phyloP scores from a whole-genome alignment of 1,140 invertebrate genomes.

The Lepeophtheirus salmonis region DNA sequence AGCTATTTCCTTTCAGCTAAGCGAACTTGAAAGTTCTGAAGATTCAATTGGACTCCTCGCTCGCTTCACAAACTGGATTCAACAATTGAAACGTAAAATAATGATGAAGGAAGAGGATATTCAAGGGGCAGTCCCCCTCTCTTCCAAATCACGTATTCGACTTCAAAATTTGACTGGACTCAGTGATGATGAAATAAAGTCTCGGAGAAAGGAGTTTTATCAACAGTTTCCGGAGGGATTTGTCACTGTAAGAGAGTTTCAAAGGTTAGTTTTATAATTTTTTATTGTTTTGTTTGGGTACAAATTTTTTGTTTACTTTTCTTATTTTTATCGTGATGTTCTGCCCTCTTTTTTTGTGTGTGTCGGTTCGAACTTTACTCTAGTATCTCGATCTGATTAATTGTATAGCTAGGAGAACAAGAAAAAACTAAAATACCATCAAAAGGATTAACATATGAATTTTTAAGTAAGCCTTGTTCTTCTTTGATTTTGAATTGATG shows the following conservation, averaged over 20 bases:
- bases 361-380: no score
- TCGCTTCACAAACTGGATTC: not conserved
- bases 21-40: not conserved
- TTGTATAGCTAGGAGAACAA: no score
- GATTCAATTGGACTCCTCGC: not conserved
- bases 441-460: no score
- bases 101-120: not conserved
- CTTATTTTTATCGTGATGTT: no score
- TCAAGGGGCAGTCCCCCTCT: not conserved
- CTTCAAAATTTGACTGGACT: not conserved
- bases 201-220: not conserved
- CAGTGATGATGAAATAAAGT: not conserved
- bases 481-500: no score
- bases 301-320: no score
- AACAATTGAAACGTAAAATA: not conserved
- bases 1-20: not conserved
- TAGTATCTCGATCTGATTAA: no score
- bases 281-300: no score
- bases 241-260: not conserved
- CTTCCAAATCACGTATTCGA: not conserved
- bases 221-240: not conserved
- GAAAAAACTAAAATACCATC: no score
- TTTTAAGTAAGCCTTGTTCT: no score
- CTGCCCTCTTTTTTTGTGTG: no score
- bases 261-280: not conserved